Conservation (phyloP, 1,140 invertebrate genomes). For the Ridgeia piscesae region DNA sequence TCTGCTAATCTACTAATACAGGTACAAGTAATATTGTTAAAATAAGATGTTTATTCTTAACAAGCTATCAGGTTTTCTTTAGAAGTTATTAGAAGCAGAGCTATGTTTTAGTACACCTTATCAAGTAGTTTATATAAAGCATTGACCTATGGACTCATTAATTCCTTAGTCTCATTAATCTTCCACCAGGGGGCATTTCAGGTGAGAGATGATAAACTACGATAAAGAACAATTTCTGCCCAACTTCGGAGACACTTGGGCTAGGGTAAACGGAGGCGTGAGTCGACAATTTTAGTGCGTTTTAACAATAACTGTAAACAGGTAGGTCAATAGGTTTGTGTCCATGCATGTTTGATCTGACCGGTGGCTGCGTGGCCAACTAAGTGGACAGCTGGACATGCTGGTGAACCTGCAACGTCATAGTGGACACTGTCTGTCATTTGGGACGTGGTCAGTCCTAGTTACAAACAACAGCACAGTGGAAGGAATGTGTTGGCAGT, state of each 20-base stretch:
- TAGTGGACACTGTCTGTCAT: neutral
- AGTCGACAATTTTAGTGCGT: neutral
- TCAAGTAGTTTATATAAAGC: neutral
- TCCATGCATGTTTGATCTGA: neutral
- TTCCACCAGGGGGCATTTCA: neutral
- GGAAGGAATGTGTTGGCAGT: no score
- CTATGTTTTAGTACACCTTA: neutral
- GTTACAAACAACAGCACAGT: neutral
- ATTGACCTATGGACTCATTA: neutral
- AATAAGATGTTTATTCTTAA: neutral
- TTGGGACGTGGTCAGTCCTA: neutral
- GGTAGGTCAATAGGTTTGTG: neutral
- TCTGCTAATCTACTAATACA: no score
- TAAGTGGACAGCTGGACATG: neutral
- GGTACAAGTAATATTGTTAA: neutral
- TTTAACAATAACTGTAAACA: neutral
- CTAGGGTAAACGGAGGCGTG: neutral
- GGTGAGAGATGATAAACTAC: neutral
- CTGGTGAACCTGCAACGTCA: neutral
- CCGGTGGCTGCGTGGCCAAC: neutral
- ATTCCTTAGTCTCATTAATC: neutral
- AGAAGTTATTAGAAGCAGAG: no score
- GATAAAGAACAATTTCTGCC: neutral
- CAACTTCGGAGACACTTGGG: neutral
- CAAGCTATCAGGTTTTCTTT: no score